phyloP scores from a whole-genome alignment of 2,888 invertebrate species.

The Mesoligia furuncula region DNA sequence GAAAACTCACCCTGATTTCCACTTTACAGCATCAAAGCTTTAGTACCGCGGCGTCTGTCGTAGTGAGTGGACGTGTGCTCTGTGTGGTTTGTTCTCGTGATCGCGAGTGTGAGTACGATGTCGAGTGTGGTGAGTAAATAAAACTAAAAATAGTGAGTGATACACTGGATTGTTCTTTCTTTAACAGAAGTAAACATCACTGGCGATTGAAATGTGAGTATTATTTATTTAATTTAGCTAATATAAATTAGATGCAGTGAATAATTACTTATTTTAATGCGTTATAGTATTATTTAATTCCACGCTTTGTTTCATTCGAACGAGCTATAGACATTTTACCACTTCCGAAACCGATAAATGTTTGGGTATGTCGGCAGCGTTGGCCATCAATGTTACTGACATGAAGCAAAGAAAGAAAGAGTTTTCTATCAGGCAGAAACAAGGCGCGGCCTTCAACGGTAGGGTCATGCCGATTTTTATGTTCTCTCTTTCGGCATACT shows the following conservation, averaged over 20 bases:
- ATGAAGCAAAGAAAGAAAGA: not conserved
- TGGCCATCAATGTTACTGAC: no score
- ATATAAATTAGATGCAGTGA: not conserved
- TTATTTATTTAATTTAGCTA: not conserved
- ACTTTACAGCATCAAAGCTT: slow-evolving; percentile 56
- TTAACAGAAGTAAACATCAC: slow-evolving; percentile 51
- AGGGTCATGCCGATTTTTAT: not conserved
- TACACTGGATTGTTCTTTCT: slow-evolving; percentile 64
- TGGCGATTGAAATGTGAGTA: slow-evolving; percentile 52
- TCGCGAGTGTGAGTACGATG: slow-evolving; percentile 83
- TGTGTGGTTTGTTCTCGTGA: slow-evolving; percentile 67
- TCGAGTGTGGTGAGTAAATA: slow-evolving; percentile 75
- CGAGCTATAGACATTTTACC: not conserved
- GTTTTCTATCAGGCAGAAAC: not conserved
- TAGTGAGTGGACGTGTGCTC: slow-evolving; percentile 72
- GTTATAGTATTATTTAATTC: not conserved
- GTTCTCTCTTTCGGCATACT: not conserved
- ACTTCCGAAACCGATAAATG: not conserved
- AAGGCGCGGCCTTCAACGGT: not conserved
- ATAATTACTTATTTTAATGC: not conserved
- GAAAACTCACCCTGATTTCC: slow-evolving; percentile 69
- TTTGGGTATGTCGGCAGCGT: no score
- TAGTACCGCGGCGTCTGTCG: slow-evolving; percentile 85
- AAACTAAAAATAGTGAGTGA: slow-evolving; percentile 78
- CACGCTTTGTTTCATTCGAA: no score